Evolutionary conservation across 2,888 invertebrate species (phyloP), one percentile per base, ranked within the genome.

Genomic region (Trimorus sp.): DNA sequence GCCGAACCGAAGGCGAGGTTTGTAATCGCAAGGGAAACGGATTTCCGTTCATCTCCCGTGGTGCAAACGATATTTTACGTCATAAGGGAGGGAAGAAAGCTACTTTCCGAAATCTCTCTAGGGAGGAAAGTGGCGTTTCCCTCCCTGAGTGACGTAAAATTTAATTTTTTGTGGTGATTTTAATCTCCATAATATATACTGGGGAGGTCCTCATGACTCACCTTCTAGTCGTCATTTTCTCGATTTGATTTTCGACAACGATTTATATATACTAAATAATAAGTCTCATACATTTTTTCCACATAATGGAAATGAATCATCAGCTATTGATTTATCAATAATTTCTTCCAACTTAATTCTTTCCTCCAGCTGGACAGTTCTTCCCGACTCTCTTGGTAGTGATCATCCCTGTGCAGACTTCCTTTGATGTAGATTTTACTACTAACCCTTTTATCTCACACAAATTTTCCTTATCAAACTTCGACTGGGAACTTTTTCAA

Each of bases 151-250:
- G n/a, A n/a, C n/a, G n/a, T n/a, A 11, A 9, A 40, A 38, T 37
- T 58, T 48, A 8, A 3, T 69, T 1, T 14, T 69, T 16, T 58
- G 58, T 58, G 69, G 69, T n/a, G 69, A 69, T 58, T 69, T 69
- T 58, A 69, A 69, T 45, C 48, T 69, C 0, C 69, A 69, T 45
- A 37, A 69, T 36, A 42, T 58, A 7, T 48, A 56, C n/a, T 69
- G 58, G 69, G 69, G 69, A 9, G 9, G 56, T n/a, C 0, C 3
- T 5, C 8, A 11, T n/a, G 14, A 14, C n/a, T 48, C 48, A 0
- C 0, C 7, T 1, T 37, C 36, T 36, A 51, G 63, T 37, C 37
- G 51, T 0, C 3, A n/a, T 14, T 63, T 63, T 49, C 1, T 63
- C 0, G 14, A 48, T 14, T 6, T 26, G 0, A 37, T 51, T 37